Evolutionary conservation across 2,113 vertebrate species (phyloP), one percentile per base, ranked within the genome.

Genomic region (Tupaia chinensis): DNA sequence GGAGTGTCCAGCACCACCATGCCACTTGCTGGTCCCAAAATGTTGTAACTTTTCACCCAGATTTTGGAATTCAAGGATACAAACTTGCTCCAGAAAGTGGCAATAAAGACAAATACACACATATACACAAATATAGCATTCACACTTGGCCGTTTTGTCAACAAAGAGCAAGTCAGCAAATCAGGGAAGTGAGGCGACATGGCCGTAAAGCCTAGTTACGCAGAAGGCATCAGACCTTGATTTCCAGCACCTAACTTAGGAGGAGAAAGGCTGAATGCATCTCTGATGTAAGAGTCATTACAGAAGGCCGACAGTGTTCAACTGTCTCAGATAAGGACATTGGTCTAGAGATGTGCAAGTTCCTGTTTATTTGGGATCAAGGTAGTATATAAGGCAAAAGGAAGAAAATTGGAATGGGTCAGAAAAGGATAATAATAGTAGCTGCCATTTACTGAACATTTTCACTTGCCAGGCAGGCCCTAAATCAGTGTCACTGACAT

Each of bases 381-480:
- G 9, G 54, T 44, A 84, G 94, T 85, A 73, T 80, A 77, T 88
- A 95, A 95, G 65, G 68, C 53, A 82, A 80, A 63, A 22, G 16
- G 44, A 93, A 76, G 78, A 85, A 60, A 19, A 61, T 54, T 77
- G 58, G 81, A 94, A 60, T 78, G 65, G 82, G 89, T 92, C 91
- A 93, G 78, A 66, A 84, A 77, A 88, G 54, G 78, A 53, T 72
- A 61, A 12, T 82, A 68, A 94, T 29, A 23, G 91, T 78, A 91
- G 54, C 32, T 96, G 65, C 54, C 89, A 83, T 79, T 86, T 82
- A 63, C 5, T 34, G 70, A 70, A 76, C 53, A 56, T 20, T 58
- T 56, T 13, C 54, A 56, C 1, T 1, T 44, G 58, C 22, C 76
- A 77, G 61, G 60, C 17, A 65, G 81, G 54, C 78, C 25, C 77